These are phyloP conservation scores for Eledona agricola DNA, from an alignment of 2,888 invertebrate species.

Conservation along the genomic window DNA sequence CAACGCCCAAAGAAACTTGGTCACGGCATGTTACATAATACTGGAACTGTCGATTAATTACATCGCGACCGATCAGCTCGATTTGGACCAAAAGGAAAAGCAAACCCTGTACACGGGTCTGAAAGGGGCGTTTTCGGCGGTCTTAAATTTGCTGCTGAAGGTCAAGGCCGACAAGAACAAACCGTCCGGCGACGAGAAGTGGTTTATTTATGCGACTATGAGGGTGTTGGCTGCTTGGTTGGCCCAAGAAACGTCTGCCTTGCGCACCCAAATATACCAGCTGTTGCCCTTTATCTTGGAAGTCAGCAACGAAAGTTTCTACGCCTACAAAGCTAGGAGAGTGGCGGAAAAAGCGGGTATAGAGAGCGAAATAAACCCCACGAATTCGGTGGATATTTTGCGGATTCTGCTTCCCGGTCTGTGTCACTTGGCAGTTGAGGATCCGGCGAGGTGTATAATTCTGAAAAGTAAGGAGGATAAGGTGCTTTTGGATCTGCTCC, in stretches of 20 bases:
- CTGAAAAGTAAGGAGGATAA: slow-evolving; percentile 82
- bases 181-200: slow-evolving; percentile 75
- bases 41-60: slow-evolving; percentile 82
- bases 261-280: slow-evolving; percentile 83
- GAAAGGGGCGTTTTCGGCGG: slow-evolving; percentile 87
- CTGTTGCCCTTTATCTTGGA: slow-evolving; percentile 83
- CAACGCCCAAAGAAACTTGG: slow-evolving; percentile 76
- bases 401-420: slow-evolving; percentile 87
- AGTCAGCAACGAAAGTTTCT: slow-evolving; percentile 83
- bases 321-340: slow-evolving; percentile 74
- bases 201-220: slow-evolving; percentile 85
- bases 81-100: slow-evolving; percentile 89
- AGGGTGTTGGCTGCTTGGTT: slow-evolving; percentile 89
- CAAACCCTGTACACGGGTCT: slow-evolving; percentile 89
- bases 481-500: slow-evolving; percentile 79
- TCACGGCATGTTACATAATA: slow-evolving; percentile 85
- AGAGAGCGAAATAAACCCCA: slow-evolving; percentile 56
- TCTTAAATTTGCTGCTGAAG: slow-evolving; percentile 77
- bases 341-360: slow-evolving; percentile 72
- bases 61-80: slow-evolving; percentile 82
- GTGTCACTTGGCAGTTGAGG: slow-evolving; percentile 92
- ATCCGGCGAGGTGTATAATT: slow-evolving; percentile 82
- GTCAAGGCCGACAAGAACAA: slow-evolving; percentile 79
- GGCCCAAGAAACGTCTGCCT: slow-evolving; percentile 88
- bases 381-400: slow-evolving; percentile 72